These are phyloP conservation scores for Zeus faber DNA, from an alignment of 2,113 vertebrate genomes.

Conservation along the genomic window DNA sequence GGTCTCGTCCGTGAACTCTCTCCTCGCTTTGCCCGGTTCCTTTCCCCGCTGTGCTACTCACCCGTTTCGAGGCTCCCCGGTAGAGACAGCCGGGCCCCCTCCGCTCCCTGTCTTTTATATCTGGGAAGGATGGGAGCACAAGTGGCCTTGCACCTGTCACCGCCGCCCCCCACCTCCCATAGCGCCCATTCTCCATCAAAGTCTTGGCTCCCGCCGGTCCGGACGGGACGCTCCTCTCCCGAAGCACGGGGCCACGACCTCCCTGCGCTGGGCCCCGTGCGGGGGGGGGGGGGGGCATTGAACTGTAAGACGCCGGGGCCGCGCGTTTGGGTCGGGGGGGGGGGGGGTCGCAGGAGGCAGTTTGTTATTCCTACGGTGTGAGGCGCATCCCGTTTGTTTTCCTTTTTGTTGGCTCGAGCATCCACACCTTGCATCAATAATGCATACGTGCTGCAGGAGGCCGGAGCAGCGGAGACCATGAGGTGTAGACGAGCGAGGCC, in stretches of 20 bases:
- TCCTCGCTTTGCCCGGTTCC: background rate
- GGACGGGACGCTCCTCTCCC: slow-evolving; percentile 4
- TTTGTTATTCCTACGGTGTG: slow-evolving; percentile 1
- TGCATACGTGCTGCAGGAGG: background rate
- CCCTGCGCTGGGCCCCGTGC: no score
- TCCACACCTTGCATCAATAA: background rate
- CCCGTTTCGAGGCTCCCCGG: slow-evolving; percentile 23
- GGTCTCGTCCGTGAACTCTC: background rate
- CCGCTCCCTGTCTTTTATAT: slow-evolving; percentile 12
- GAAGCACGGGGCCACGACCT: no score
- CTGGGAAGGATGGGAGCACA: background rate
- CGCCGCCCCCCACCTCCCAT: background rate
- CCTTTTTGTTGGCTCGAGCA: background rate
- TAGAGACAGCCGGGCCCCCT: background rate
- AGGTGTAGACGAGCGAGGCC: no score
- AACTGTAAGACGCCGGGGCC: no score
- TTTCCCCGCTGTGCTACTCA: slow-evolving; percentile 1
- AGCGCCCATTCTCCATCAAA: slow-evolving; percentile 8
- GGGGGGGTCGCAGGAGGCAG: no score
- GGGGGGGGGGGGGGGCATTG: no score
- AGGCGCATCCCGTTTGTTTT: background rate
- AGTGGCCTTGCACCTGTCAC: slow-evolving; percentile 30
- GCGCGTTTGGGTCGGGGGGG: no score
- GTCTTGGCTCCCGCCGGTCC: slow-evolving; percentile 4
- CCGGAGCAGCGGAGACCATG: no score